phyloP scores from a whole-genome alignment of 2,888 invertebrate species.

The Cephus nigrinus region DNA sequence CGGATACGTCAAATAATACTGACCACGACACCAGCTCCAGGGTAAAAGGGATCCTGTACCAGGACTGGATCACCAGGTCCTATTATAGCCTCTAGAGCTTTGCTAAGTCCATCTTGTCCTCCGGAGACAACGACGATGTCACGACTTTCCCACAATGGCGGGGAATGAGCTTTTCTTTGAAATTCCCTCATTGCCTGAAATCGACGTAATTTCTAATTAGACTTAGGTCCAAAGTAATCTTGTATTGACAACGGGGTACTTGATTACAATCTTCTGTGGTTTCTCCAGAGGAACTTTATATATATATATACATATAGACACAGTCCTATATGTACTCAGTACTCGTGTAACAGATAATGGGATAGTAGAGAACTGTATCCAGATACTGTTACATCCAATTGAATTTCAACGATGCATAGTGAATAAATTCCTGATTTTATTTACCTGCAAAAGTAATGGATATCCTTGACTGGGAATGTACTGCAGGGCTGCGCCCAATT shows the following conservation, averaged over 20 bases:
- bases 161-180: conserved; percentile 74
- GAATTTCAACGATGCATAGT: not conserved
- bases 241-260: not conserved
- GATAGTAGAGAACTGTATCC: not conserved
- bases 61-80: conserved; percentile 77
- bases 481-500: conserved; percentile 76
- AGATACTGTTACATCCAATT: not conserved
- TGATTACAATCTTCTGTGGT: not conserved
- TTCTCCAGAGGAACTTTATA: no score
- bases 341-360: not conserved
- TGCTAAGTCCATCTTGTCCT: conserved; percentile 82
- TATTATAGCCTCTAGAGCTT: conserved; percentile 78
- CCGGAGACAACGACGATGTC: conserved; percentile 79
- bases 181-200: conserved; percentile 71
- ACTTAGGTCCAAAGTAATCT: not conserved
- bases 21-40: conserved; percentile 77
- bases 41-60: conserved; percentile 78
- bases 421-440: not conserved
- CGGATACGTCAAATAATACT: conserved; percentile 52
- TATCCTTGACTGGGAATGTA: conserved; percentile 82
- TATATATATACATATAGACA: no score
- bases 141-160: conserved; percentile 73
- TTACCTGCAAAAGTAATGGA: conserved; percentile 57
- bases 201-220: not conserved
- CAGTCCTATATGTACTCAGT: not conserved